These are phyloP conservation scores for Chondrilla cf. caribensis DNA, from an alignment of 37 sponge, comb jelly and placozoan genomes.

Conservation along the genomic window DNA sequence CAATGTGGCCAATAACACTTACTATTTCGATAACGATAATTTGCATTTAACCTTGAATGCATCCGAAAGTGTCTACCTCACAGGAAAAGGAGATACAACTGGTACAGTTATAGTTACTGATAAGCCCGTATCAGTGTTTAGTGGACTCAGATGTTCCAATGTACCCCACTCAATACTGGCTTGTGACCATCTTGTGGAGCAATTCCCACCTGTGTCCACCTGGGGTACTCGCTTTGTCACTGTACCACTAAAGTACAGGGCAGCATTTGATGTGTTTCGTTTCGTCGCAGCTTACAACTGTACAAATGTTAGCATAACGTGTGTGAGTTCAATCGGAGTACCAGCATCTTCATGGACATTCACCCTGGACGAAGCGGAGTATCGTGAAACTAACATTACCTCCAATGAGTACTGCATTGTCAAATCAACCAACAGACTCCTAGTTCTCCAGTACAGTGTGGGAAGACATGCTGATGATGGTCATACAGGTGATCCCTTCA, in stretches of 20 bases:
- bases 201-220: conserved; percentile 36
- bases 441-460: conserved; percentile 21
- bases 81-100: conserved; percentile 20
- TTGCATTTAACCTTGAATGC: not conserved
- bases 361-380: not conserved
- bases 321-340: not conserved
- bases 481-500: conserved; percentile 12
- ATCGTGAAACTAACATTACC: not conserved
- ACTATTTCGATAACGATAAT: not conserved
- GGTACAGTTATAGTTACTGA: conserved; percentile 24
- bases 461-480: conserved; percentile 5
- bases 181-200: conserved; percentile 64
- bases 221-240: conserved; percentile 40
- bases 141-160: not conserved
- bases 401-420: conserved; percentile 3
- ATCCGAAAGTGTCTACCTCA: not conserved
- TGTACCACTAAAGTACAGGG: conserved; percentile 13
- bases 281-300: conserved; percentile 6
- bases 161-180: not conserved
- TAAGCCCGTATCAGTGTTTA: conserved; percentile 7
- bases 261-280: conserved; percentile 9
- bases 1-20: not conserved
- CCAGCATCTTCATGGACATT: not conserved
- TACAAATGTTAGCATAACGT: not conserved
- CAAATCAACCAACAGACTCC: not conserved